Conservation (phyloP, 2,888 invertebrate species). For the Patella caerulea region DNA sequence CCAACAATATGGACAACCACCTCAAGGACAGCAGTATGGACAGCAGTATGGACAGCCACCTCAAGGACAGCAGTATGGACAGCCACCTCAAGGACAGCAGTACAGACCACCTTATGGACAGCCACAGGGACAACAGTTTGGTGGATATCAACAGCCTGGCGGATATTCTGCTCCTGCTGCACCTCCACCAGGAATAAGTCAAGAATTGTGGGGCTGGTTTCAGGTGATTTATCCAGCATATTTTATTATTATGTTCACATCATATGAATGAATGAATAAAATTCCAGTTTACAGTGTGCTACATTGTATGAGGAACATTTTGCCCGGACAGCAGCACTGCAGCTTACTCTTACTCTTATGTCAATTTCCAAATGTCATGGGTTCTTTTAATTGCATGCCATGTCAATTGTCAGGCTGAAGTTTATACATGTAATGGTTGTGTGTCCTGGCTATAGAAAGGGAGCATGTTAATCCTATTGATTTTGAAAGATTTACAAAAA, state of each 20-base stretch:
- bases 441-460: too few species aligned
- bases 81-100: slow-evolving; percentile 30
- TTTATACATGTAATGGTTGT: too few species aligned
- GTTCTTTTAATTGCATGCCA: too few species aligned
- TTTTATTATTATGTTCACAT: neutral
- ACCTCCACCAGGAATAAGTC: slow-evolving; percentile 63
- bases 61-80: slow-evolving; percentile 34
- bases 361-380: too few species aligned
- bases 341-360: too few species aligned
- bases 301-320: too few species aligned
- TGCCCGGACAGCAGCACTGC: too few species aligned
- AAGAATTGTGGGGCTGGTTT: slow-evolving; percentile 70
- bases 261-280: neutral
- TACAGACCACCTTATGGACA: neutral
- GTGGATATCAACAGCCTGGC: slow-evolving; percentile 43
- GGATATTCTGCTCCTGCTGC: slow-evolving; percentile 43
- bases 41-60: slow-evolving; percentile 18
- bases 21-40: slow-evolving; percentile 28
- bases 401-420: too few species aligned
- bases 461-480: too few species aligned
- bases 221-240: slow-evolving; percentile 48
- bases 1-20: slow-evolving; percentile 9
- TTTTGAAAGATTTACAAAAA: too few species aligned
- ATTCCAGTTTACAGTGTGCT: too few species aligned
- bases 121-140: slow-evolving; percentile 25